Evolutionary conservation across 2,888 invertebrate species (phyloP), one percentile per base, ranked within the genome.

Genomic region (Chalcis sispes): DNA sequence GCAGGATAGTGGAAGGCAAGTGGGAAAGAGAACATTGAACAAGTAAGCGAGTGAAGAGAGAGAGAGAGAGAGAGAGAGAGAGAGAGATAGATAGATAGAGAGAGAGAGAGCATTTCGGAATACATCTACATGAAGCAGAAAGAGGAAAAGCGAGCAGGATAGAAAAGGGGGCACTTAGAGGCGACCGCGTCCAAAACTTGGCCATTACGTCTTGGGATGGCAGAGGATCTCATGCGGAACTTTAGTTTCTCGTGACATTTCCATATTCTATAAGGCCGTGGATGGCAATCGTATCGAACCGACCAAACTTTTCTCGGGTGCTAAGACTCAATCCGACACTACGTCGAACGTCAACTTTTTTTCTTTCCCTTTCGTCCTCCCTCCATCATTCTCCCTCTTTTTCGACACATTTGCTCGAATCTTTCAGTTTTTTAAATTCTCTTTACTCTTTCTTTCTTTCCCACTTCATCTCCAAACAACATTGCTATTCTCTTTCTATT

Each of bases 121-220:
- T 15, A 42, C 10, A 20, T 18, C 3, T 23, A 50, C 18, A 20
- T 15, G 20, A 27, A 25, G 62, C 18, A 20, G 50, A 36, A 8
- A 8, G 64, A 18, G 50, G 20, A 36, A 10, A 48, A 5, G 25
- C 8, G 27, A n/a, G 32, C 0, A 52, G 5, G 5, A 23, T 20
- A 27, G n/a, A 23, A 65, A 59, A 54, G 77, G 81, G 77, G 81
- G 83, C 85, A 85, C 85, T 85, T 84, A 85, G 85, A 83, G 70
- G 80, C 81, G 82, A 82, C 82, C 83, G 82, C 83, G 82, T 83
- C 84, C 83, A 83, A 84, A 85, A 85, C 85, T 85, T 85, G 81
- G 83, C 85, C 84, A 85, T 85, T 85, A 84, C 82, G 83, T 84
- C 83, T 83, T 82, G 80, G 80, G 81, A 79, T 81, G 81, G 80